Conservation (phyloP, 2,797 vertebrate species). For the Amblyraja radiata region DNA sequence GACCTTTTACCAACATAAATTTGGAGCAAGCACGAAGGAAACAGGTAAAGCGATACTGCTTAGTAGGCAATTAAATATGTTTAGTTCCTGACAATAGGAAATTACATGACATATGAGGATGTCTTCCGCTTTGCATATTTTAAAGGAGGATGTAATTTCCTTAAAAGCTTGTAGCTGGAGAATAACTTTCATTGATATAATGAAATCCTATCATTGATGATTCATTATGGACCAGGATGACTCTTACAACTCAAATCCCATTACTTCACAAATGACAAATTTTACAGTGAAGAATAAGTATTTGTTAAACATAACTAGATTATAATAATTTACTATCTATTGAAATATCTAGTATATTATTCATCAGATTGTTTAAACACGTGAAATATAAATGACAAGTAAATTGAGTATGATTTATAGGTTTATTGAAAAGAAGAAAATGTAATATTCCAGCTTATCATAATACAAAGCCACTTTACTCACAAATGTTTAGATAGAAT, state of each 20-base stretch:
- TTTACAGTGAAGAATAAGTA: constrained; percentile 21
- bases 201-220: background rate
- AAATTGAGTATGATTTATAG: background rate
- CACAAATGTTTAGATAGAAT: background rate
- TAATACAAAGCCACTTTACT: background rate
- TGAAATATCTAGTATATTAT: background rate
- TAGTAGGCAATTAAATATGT: constrained; percentile 24
- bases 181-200: background rate
- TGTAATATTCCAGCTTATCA: background rate
- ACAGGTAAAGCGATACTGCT: background rate
- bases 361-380: background rate
- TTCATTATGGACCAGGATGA: constrained; percentile 27
- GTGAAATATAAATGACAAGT: background rate
- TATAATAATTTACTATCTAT: constrained; percentile 15
- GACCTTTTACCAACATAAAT: background rate
- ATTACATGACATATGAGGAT: background rate
- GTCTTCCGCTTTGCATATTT: constrained; percentile 19
- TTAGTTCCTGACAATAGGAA: constrained; percentile 25
- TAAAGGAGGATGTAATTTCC: constrained; percentile 4
- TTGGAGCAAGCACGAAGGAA: background rate
- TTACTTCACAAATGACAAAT: constrained; percentile 27
- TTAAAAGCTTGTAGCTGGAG: constrained; percentile 12
- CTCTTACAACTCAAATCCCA: background rate
- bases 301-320: constrained; percentile 12
- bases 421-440: background rate